Base-by-base conservation (phyloP, 1,140 invertebrate species). In the Bombus vancouverensis region DNA sequence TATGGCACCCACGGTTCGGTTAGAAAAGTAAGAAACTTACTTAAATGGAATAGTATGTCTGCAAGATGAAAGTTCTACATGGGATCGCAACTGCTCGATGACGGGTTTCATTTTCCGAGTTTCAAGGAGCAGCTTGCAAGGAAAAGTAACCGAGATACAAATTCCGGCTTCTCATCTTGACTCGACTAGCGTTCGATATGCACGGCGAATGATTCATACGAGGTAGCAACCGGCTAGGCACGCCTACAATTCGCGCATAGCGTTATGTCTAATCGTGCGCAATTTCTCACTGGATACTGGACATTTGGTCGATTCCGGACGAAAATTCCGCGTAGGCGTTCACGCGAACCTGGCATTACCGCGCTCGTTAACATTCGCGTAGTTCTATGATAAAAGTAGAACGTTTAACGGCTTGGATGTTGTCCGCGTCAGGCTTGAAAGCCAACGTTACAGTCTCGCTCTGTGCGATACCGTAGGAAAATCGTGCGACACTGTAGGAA, bases 341-440 rank as follows among this genome's bases (percentile, higher is more conserved):
- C 78, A 81, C 83, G 83, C 83, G 83, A 85, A 73, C 83, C n/a
- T 22, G 57, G n/a, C 77, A 73, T 85, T 80, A 85, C 74, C 39
- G 3, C n/a, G 77, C 53, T 74, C 83, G 78, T 85, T 81, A 81
- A 73, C 70, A n/a, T 42, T 57, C 81, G 32, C 53, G n/a, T 37
- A 53, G 1, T 53, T 53, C 22, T 37, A 53, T 15, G 22, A 66
- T 66, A 39, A 81, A 81, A 81, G 47, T 59, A 18, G 34, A 28
- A 37, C 68, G 79, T 81, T 81, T 34, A 72, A 59, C 68, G 47
- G 37, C 44, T 18, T 15, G 18, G 4, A 22, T 59, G 37, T 78
- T 66, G 28, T 47, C 1, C 59, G 59, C 39, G 76, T 34, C n/a
- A 34, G 37, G 44, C 39, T 25, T 8, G 37, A 15, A 78, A 78